Evolutionary conservation across 1,140 invertebrate species (phyloP).

Genomic region (Bombus turneri): DNA sequence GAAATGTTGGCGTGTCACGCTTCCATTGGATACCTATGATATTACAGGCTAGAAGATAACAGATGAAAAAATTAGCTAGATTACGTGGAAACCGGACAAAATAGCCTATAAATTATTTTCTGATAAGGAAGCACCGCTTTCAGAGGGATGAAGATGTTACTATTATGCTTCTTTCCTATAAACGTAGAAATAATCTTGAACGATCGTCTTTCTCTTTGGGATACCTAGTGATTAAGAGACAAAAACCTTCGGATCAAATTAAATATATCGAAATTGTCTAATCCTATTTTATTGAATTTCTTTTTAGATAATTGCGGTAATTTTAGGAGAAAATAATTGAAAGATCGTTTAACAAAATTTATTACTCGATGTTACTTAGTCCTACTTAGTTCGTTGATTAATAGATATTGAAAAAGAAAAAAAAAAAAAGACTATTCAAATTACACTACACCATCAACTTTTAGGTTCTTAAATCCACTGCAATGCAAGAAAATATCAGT

Average conservation of each 20-base stretch:
- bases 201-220: background rate
- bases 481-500: background rate
- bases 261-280: too few species aligned
- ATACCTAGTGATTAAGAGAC: background rate
- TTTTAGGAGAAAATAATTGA: background rate
- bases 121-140: background rate
- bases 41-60: background rate
- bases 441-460: too few species aligned
- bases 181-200: background rate
- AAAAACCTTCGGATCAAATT: too few species aligned
- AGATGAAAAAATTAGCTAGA: background rate
- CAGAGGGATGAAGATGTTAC: background rate
- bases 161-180: too few species aligned
- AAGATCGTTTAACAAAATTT: background rate
- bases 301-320: background rate
- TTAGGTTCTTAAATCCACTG: too few species aligned
- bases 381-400: background rate
- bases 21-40: background rate
- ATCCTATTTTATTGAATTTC: background rate
- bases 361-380: background rate
- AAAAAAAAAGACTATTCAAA: too few species aligned
- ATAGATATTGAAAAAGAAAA: background rate
- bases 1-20: background rate
- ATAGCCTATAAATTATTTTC: background rate
- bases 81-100: background rate